phyloP scores from a whole-genome alignment of 2,888 invertebrate genomes.

The Drosophila phalerata region DNA sequence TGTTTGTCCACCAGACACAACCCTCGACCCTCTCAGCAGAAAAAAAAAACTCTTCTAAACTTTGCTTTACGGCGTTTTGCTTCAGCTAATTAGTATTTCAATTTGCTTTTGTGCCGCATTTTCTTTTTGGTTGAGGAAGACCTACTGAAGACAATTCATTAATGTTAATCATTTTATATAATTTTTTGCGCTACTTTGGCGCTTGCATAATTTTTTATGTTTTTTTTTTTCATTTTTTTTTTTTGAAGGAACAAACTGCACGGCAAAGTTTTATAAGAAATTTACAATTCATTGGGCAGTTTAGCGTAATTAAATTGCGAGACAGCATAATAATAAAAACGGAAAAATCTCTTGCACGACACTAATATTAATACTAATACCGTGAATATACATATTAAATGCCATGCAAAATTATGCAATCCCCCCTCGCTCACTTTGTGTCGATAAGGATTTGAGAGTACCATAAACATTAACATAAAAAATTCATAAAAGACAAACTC shows the following conservation, averaged over 20 bases:
- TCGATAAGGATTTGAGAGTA: slow-evolving; percentile 27
- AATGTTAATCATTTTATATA: slow-evolving; percentile 79
- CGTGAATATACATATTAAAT: slow-evolving; percentile 15
- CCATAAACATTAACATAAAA: slow-evolving; percentile 66
- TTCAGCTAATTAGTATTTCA: slow-evolving; percentile 79
- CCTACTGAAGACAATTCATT: slow-evolving; percentile 73
- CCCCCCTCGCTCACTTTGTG: background rate
- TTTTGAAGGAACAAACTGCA: slow-evolving; percentile 44
- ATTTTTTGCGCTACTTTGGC: slow-evolving; percentile 54
- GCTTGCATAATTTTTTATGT: slow-evolving; percentile 59
- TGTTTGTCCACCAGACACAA: slow-evolving; percentile 34
- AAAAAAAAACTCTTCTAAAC: slow-evolving; percentile 66
- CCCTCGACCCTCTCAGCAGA: slow-evolving; percentile 12
- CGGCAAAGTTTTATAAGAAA: slow-evolving; percentile 59
- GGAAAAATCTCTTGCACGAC: slow-evolving; percentile 21
- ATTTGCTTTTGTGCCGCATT: slow-evolving; percentile 63
- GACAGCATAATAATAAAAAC: slow-evolving; percentile 56
- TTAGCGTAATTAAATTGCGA: slow-evolving; percentile 78
- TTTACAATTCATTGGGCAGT: slow-evolving; percentile 82
- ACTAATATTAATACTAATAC: slow-evolving; percentile 23
- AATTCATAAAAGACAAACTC: slow-evolving; percentile 60
- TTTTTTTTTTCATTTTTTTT: slow-evolving; percentile 2
- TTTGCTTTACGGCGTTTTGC: slow-evolving; percentile 63
- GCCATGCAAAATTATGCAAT: slow-evolving; percentile 61
- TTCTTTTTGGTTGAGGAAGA: slow-evolving; percentile 50